Evolutionary conservation across 30 jellyfish, hydroid and myxozoan genomes (phyloP).

Genomic region (Mastigias papua): DNA sequence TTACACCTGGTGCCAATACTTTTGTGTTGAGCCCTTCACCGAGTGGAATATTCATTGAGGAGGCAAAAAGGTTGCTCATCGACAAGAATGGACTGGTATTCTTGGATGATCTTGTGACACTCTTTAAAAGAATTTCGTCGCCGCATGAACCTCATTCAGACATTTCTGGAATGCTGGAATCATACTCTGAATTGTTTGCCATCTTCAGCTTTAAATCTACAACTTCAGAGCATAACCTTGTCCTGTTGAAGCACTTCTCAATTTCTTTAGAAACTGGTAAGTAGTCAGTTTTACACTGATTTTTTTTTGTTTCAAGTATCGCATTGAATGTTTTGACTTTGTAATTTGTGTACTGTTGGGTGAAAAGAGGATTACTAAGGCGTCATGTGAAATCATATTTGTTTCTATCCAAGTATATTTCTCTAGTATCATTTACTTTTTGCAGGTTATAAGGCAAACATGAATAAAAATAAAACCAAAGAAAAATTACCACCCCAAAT

Average conservation of each 20-base stretch:
- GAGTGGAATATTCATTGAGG: background rate
- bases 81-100: background rate
- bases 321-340: no score
- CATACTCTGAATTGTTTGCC: background rate
- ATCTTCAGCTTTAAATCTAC: background rate
- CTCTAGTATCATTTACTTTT: no score
- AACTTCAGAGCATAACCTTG: background rate
- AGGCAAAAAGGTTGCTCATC: background rate
- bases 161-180: background rate
- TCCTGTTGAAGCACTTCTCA: background rate
- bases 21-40: background rate
- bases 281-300: no score
- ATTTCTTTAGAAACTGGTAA: background rate
- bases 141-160: background rate
- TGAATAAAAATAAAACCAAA: no score
- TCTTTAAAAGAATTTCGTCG: background rate
- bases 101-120: background rate
- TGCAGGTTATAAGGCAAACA: no score
- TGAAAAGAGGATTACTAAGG: no score
- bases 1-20: background rate
- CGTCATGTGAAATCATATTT: no score
- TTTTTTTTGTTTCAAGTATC: no score
- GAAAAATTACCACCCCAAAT: no score
- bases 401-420: no score
- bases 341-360: no score